These are phyloP conservation scores for Abscondita cerata DNA, from an alignment of 2,888 invertebrate genomes.

Conservation along the genomic window DNA sequence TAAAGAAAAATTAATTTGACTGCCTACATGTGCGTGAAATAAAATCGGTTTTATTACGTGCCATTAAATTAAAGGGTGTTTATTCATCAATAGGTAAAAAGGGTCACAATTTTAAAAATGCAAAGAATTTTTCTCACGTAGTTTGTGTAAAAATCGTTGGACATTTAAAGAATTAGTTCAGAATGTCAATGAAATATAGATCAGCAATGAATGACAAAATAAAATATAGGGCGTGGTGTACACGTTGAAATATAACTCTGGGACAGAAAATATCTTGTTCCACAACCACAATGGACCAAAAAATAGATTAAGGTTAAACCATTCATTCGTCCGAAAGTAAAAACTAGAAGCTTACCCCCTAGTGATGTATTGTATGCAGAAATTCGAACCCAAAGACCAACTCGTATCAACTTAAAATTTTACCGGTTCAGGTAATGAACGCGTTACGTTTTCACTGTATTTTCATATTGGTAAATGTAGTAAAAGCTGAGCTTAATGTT, in stretches of 20 bases:
- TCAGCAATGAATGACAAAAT: conserved; percentile 55
- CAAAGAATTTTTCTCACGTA: conserved; percentile 10
- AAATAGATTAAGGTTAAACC: conserved; percentile 56
- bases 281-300: conserved; percentile 52
- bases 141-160: neutral
- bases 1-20: neutral
- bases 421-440: conserved; percentile 19
- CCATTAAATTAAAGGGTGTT: no score
- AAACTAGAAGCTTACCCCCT: conserved; percentile 59
- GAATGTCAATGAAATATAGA: conserved; percentile 52
- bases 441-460: neutral
- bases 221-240: conserved; percentile 55
- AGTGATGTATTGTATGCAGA: conserved; percentile 53
- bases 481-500: conserved; percentile 37
- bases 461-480: conserved; percentile 19
- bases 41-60: neutral
- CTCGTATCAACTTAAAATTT: conserved; percentile 41
- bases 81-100: no score
- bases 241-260: conserved; percentile 58
- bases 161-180: conserved; percentile 24
- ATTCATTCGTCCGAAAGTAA: conserved; percentile 57
- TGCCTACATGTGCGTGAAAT: neutral
- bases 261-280: conserved; percentile 58
- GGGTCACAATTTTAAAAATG: no score
- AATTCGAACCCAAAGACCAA: conserved; percentile 37